Evolutionary conservation across 1,140 invertebrate genomes (phyloP).

Genomic region (Plectus sambesii): DNA sequence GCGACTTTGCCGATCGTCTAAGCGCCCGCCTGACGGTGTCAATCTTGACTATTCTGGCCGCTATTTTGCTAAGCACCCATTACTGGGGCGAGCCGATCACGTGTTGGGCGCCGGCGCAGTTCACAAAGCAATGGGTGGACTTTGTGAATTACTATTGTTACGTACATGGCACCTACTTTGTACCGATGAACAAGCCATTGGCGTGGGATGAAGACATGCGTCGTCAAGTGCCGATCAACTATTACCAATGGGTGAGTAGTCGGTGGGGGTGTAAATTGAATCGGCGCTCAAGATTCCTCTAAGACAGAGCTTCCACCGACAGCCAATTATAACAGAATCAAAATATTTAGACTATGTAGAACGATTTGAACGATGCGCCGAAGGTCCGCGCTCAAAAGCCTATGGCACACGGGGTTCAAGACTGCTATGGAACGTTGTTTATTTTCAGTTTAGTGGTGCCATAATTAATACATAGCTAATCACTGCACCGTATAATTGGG

Average conservation of each 20-base stretch:
- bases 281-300: too few species aligned
- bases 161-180: slow-evolving; percentile 43
- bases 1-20: slow-evolving; percentile 43
- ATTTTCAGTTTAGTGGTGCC: too few species aligned
- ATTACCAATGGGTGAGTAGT: slow-evolving; percentile 43
- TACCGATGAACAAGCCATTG: slow-evolving; percentile 31
- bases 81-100: slow-evolving; percentile 46
- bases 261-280: too few species aligned
- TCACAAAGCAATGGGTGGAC: slow-evolving; percentile 36
- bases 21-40: slow-evolving; percentile 39
- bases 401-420: too few species aligned
- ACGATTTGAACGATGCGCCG: too few species aligned
- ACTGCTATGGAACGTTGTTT: too few species aligned
- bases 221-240: slow-evolving; percentile 28
- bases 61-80: slow-evolving; percentile 36
- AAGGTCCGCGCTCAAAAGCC: too few species aligned
- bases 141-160: slow-evolving; percentile 46
- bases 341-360: too few species aligned
- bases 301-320: too few species aligned
- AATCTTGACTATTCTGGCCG: slow-evolving; percentile 34
- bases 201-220: slow-evolving; percentile 33
- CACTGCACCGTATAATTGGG: too few species aligned
- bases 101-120: slow-evolving; percentile 45
- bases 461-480: too few species aligned
- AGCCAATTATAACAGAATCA: too few species aligned